Percentiles rank a stretch among this genome's conserved stretches.
Evolutionary conservation across 2,797 vertebrate species (phyloP).

Genomic region (Falco concolor): DNA sequence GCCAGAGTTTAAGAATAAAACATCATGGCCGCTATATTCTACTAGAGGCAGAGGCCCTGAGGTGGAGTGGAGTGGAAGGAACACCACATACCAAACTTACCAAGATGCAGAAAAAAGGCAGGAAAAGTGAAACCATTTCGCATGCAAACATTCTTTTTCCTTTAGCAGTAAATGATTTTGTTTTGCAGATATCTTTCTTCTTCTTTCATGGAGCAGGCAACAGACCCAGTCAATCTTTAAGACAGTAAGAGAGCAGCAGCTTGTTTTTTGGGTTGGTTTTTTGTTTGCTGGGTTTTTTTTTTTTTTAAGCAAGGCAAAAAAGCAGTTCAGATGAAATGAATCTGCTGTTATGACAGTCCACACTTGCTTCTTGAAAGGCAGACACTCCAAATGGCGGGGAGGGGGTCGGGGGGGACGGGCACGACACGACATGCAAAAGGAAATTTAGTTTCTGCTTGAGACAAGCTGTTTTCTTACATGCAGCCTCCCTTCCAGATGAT

Average conservation of each 20-base stretch:
- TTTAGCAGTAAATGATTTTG: neutral
- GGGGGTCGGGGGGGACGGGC: no score
- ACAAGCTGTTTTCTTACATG: neutral
- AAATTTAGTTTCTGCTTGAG: neutral
- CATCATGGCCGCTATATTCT: neutral
- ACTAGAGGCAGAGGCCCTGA: neutral
- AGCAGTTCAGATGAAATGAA: neutral
- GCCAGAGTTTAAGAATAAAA: neutral
- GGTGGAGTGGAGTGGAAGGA: no score
- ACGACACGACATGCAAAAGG: neutral
- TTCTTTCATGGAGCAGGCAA: neutral
- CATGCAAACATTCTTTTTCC: neutral
- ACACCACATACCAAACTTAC: neutral
- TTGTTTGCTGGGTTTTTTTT: no score
- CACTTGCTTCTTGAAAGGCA: neutral
- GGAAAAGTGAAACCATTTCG: neutral
- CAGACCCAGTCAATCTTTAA: neutral
- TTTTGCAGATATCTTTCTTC: neutral
- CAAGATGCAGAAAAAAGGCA: neutral
- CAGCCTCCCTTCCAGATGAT: neutral
- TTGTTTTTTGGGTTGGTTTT: neutral
- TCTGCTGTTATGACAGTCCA: neutral
- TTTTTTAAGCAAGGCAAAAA: neutral
- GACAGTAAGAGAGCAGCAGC: neutral
- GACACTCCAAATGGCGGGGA: neutral